These are phyloP conservation scores for Cantharis nigra DNA, from an alignment of 2,888 invertebrate genomes.

Conservation along the genomic window DNA sequence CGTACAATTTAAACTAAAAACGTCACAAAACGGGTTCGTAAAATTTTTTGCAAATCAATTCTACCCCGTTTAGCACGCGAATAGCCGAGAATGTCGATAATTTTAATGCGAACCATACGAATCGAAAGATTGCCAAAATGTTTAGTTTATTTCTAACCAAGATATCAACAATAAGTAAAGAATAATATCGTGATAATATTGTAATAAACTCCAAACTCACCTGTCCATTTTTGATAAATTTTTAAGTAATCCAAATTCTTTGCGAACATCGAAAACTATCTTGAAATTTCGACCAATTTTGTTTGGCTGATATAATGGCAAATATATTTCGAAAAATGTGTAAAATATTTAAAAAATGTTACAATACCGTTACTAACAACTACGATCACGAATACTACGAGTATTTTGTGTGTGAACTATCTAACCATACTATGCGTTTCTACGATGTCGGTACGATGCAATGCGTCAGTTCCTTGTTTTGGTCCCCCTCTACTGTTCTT, in stretches of 20 bases:
- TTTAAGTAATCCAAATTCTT: slow-evolving; percentile 6
- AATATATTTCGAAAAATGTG: slow-evolving; percentile 6
- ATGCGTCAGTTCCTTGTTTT: slow-evolving; percentile 38
- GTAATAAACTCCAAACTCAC: slow-evolving; percentile 5
- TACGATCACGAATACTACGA: slow-evolving; percentile 16
- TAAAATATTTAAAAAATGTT: slow-evolving; percentile 12
- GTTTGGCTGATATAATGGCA: background rate
- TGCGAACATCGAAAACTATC: slow-evolving; percentile 10
- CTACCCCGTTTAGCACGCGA: background rate
- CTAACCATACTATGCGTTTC: slow-evolving; percentile 16
- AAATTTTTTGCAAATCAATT: background rate
- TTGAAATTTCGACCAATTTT: slow-evolving; percentile 1
- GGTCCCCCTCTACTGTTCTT: slow-evolving; percentile 33
- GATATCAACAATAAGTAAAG: background rate
- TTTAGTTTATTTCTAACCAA: background rate
- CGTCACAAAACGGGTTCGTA: slow-evolving; percentile 18
- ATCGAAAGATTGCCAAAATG: too few species aligned
- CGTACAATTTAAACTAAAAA: slow-evolving; percentile 31
- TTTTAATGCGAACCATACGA: background rate
- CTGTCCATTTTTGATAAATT: slow-evolving; percentile 19
- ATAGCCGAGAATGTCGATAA: slow-evolving; percentile 1
- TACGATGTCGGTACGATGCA: slow-evolving; percentile 24
- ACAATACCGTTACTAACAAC: slow-evolving; percentile 10
- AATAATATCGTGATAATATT: background rate
- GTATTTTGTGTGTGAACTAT: slow-evolving; percentile 19